A percentile compares a stretch with the other conserved stretches of the same genome.
These are phyloP conservation scores for Cetonia aurata DNA, from an alignment of 2,888 invertebrate species.

Conservation along the genomic window DNA sequence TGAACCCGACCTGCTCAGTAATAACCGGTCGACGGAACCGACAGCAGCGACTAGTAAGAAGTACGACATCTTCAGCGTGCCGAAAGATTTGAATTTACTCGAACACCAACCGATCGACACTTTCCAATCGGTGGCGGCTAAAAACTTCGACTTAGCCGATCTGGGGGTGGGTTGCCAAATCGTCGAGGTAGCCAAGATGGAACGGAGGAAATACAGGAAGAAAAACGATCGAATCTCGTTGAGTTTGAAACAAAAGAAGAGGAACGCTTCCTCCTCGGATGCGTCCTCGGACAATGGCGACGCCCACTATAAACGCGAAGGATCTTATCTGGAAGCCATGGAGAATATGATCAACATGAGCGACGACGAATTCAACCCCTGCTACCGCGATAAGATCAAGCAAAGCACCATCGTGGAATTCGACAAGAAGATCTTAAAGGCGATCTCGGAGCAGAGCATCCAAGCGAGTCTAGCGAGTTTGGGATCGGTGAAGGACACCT, in stretches of 20 bases:
- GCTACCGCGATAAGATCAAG: slow-evolving; percentile 68
- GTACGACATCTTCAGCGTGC: slow-evolving; percentile 69
- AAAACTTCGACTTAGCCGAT: slow-evolving; percentile 65
- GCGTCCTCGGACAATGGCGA: slow-evolving; percentile 29
- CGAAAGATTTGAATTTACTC: slow-evolving; percentile 76
- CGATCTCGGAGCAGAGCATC: slow-evolving; percentile 62
- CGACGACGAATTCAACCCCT: slow-evolving; percentile 70
- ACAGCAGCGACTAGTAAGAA: slow-evolving; percentile 42
- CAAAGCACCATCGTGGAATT: slow-evolving; percentile 65
- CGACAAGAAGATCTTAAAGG: slow-evolving; percentile 62
- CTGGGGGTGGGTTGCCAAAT: slow-evolving; percentile 46
- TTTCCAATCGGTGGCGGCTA: slow-evolving; percentile 62
- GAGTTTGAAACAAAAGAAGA: slow-evolving; percentile 44
- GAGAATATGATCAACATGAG: slow-evolving; percentile 63
- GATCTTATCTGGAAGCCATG: slow-evolving; percentile 65
- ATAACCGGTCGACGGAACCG: slow-evolving; percentile 46
- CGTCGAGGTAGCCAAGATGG: slow-evolving; percentile 45
- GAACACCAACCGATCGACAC: slow-evolving; percentile 54
- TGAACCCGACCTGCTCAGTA: slow-evolving; percentile 63
- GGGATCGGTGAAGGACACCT: slow-evolving; percentile 47
- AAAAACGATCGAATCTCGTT: slow-evolving; percentile 50
- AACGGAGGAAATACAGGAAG: slow-evolving; percentile 48
- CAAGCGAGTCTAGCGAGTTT: slow-evolving; percentile 50
- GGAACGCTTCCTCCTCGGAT: slow-evolving; percentile 12
- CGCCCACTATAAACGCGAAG: slow-evolving; percentile 60